Evolutionary conservation across 2,797 vertebrate genomes (phyloP).

Genomic region (Gallirallus australis): DNA sequence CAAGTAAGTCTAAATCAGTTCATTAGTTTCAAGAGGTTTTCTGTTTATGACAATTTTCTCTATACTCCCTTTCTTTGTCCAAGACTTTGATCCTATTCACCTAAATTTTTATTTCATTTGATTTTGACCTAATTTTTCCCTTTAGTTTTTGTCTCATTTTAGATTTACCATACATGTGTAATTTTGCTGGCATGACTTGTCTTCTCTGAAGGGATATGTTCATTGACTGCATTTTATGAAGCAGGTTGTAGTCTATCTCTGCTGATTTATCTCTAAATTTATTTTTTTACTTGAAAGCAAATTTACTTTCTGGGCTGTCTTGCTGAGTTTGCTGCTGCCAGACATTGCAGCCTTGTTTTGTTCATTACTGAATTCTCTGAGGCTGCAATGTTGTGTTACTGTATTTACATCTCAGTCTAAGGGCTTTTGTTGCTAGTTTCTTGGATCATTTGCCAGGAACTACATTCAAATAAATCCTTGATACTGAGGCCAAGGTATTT

Average conservation of each 20-base stretch:
- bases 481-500: not conserved
- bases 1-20: not conserved
- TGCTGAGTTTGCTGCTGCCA: not conserved
- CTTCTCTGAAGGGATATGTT: slow-evolving; percentile 8
- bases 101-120: not conserved
- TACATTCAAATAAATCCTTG: slow-evolving; percentile 6
- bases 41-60: not conserved
- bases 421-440: not conserved
- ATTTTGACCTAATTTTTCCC: not conserved
- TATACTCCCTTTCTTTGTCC: not conserved
- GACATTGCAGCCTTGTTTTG: not conserved
- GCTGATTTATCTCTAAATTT: slow-evolving; percentile 22
- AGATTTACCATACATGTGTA: not conserved
- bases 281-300: slow-evolving; percentile 45
- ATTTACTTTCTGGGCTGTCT: slow-evolving; percentile 37
- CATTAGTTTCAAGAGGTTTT: not conserved
- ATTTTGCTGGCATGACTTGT: not conserved
- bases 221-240: slow-evolving; percentile 44
- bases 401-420: slow-evolving; percentile 24
- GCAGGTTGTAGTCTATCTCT: slow-evolving; percentile 1
- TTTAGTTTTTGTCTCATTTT: not conserved
- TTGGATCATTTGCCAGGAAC: slow-evolving; percentile 31
- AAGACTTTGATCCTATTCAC: not conserved
- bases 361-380: not conserved
- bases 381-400: not conserved